Conservation (phyloP, 1,140 invertebrate genomes). For the Ceratoteleas bidentatus region DNA sequence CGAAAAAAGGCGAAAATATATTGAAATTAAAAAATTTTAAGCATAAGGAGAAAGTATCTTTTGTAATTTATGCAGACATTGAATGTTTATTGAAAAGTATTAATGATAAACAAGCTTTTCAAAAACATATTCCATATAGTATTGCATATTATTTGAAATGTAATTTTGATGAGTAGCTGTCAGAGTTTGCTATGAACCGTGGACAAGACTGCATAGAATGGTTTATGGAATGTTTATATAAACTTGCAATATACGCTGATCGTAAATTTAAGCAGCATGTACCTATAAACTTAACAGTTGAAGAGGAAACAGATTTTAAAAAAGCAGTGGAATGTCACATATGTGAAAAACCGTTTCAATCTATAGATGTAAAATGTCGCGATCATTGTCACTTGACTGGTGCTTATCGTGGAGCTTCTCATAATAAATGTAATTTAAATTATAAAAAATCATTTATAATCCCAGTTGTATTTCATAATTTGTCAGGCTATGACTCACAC, state of each 20-base stretch:
- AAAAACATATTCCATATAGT: conserved; percentile 72
- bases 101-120: conserved; percentile 40
- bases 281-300: conserved; percentile 6
- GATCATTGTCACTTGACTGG: conserved; percentile 67
- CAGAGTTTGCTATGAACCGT: conserved; percentile 65
- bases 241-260: conserved; percentile 46
- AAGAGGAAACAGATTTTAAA: conserved; percentile 5
- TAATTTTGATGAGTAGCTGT: conserved; percentile 71
- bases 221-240: conserved; percentile 67
- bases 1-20: conserved; percentile 7
- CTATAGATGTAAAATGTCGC: conserved; percentile 26
- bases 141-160: conserved; percentile 76
- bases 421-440: conserved; percentile 72
- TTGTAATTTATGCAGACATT: conserved; percentile 44
- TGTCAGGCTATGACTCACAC: too few relatives aligned
- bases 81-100: conserved; percentile 27
- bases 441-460: conserved; percentile 64
- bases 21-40: conserved; percentile 65
- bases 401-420: conserved; percentile 2
- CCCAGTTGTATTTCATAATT: neutral
- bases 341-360: conserved; percentile 14
- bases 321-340: conserved; percentile 17
- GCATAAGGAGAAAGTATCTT: conserved; percentile 32
- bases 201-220: conserved; percentile 67
- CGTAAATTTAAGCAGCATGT: conserved; percentile 2